Percentiles rank a stretch among this genome's conserved stretches.
phyloP scores from a whole-genome alignment of 1,140 invertebrate species.

The Cherax destructor region DNA sequence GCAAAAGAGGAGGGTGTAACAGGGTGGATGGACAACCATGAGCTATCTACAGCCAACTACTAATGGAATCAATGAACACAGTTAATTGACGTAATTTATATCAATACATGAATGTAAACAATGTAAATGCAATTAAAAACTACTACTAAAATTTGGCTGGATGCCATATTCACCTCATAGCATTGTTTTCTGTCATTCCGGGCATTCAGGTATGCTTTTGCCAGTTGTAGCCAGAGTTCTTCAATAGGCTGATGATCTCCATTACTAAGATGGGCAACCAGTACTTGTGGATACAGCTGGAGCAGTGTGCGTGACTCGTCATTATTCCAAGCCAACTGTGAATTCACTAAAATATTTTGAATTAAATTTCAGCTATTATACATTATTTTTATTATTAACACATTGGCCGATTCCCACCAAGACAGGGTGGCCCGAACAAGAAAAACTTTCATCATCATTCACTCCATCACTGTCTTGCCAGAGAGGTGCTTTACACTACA shows the following conservation, averaged over 20 bases:
- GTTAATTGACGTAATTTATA: no score
- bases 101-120: neutral
- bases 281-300: conserved; percentile 50
- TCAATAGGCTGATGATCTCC: conserved; percentile 56
- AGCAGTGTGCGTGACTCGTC: conserved; percentile 41
- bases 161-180: conserved; percentile 47
- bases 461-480: no score
- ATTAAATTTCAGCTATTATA: neutral
- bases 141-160: neutral
- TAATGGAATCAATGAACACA: no score
- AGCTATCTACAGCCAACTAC: no score
- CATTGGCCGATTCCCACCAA: no score
- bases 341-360: conserved; percentile 32
- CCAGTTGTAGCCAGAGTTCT: no score
- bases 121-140: neutral
- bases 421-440: no score
- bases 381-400: no score
- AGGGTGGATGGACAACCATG: no score
- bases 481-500: no score
- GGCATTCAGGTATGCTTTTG: conserved; percentile 51
- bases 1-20: no score
- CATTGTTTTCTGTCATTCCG: conserved; percentile 53
- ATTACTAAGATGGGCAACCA: conserved; percentile 47
- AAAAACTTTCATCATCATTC: no score
- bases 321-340: conserved; percentile 48